A percentile compares a stretch with the other conserved stretches of the same genome.
Conservation (phyloP, 2,113 vertebrate genomes). For the Carassius auratus region DNA sequence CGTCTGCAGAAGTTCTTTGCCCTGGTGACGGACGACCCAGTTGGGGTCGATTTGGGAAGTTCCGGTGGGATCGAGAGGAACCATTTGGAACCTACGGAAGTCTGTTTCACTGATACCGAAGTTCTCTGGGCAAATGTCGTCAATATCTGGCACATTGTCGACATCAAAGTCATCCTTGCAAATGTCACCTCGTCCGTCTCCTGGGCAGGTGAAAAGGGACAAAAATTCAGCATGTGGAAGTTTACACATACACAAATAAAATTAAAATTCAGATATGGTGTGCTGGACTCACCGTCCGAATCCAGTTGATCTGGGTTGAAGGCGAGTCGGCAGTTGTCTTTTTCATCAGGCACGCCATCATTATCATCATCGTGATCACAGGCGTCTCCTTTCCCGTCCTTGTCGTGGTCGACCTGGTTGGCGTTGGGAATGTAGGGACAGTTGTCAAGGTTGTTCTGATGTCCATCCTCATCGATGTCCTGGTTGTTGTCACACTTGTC, state of each 20-base stretch:
- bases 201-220: slow-evolving; percentile 64
- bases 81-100: slow-evolving; percentile 98
- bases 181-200: slow-evolving; percentile 92
- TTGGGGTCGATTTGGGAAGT: slow-evolving; percentile 98
- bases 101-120: slow-evolving; percentile 95
- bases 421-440: slow-evolving; percentile 97
- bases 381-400: slow-evolving; percentile 96
- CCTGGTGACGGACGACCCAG: slow-evolving; percentile 98
- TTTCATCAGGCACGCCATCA: slow-evolving; percentile 95
- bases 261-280: not conserved
- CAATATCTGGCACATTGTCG: slow-evolving; percentile 89
- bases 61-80: slow-evolving; percentile 95
- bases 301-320: slow-evolving; percentile 93
- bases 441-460: slow-evolving; percentile 99
- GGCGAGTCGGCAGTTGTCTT: slow-evolving; percentile 92
- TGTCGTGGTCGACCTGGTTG: slow-evolving; percentile 97
- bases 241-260: not conserved
- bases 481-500: slow-evolving; percentile 97
- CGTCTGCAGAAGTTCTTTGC: slow-evolving; percentile 97
- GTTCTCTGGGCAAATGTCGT: slow-evolving; percentile 96
- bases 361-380: slow-evolving; percentile 99
- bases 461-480: slow-evolving; percentile 97
- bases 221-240: slow-evolving; percentile 7
- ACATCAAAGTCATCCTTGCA: slow-evolving; percentile 98
- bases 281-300: slow-evolving; percentile 85